Conservation (phyloP, 2,888 invertebrate species). For the Phengaris arion region DNA sequence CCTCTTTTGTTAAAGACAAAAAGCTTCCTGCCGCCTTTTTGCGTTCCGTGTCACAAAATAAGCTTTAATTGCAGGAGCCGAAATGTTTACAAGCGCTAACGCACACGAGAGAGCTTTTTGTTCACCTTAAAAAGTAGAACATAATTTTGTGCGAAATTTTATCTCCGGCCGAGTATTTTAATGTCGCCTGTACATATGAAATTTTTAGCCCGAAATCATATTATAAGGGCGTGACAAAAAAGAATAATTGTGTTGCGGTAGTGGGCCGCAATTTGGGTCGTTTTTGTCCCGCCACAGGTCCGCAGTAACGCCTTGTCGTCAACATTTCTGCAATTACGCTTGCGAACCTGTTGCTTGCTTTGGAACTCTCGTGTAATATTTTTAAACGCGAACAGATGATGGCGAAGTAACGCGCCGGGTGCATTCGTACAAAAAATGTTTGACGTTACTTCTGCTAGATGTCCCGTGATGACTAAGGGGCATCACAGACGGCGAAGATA, state of each 20-base stretch:
- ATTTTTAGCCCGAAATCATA: constrained; percentile 44
- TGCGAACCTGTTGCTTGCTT: background rate
- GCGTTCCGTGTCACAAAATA: constrained; percentile 17
- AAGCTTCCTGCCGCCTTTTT: constrained; percentile 20
- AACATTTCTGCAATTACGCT: background rate
- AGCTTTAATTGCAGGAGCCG: background rate
- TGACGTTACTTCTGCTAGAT: too few relatives aligned
- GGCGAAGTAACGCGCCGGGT: too few relatives aligned
- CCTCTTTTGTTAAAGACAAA: background rate
- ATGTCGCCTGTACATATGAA: constrained; percentile 25
- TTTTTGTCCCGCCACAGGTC: background rate
- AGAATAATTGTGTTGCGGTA: constrained; percentile 61
- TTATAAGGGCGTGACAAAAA: constrained; percentile 58
- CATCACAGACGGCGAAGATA: too few relatives aligned
- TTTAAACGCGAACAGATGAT: background rate
- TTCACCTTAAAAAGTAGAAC: constrained; percentile 11
- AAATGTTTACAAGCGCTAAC: background rate
- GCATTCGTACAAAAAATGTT: too few relatives aligned
- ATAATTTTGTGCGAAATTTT: background rate
- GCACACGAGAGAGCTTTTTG: background rate
- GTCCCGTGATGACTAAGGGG: too few relatives aligned
- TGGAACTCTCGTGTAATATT: background rate
- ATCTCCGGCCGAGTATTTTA: constrained; percentile 10
- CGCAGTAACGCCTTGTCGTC: too few relatives aligned
- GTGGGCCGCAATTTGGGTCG: constrained; percentile 54